Evolutionary conservation across 2,797 vertebrate species (phyloP), one percentile per base, ranked within the genome.

Genomic region (Taenioides sp.): DNA sequence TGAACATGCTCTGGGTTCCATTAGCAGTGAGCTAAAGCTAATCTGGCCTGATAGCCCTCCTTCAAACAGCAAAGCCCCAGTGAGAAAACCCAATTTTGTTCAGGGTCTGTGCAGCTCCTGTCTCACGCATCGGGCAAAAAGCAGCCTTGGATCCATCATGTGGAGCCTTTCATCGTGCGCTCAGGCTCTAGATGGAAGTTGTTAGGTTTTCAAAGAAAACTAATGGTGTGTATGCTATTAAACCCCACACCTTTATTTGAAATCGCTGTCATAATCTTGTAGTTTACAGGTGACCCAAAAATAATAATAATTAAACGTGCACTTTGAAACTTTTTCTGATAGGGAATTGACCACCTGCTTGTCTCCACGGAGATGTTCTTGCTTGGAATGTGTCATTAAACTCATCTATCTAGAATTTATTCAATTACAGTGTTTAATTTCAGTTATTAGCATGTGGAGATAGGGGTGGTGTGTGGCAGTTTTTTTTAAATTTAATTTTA

Each of bases 41-140:
- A 88, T 89, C 88, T 90, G 79, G 77, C 69, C 80, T 83, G 81
- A 86, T 87, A 86, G 84, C 82, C 81, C 82, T 85, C 81, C 86
- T 86, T 88, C 86, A 87, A 85, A 89, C 84, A 90, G 75, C 79
- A 89, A 88, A 88, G 84, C 86, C 87, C 78, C 31, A 58, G 86
- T 86, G 84, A 88, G 85, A 83, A 85, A 88, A 84, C 79, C 75
- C 84, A 89, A 84, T 89, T 88, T 87, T 80, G 75, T 83, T 76
- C 74, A 80, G 80, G 77, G 73, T 76, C 77, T 84, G 75, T 80
- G 71, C 80, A 79, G 72, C 65, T 65, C 31, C 74, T 61, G 71
- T 84, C 81, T 82, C 75, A 66, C 75, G 75, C 59, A 40, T 57
- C 52, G 67, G 34, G 50, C 62, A 75, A 69, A 79, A 85, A 78